These are phyloP conservation scores for Hyaena hyaena DNA, from an alignment of 2,113 vertebrate genomes.

Conservation along the genomic window DNA sequence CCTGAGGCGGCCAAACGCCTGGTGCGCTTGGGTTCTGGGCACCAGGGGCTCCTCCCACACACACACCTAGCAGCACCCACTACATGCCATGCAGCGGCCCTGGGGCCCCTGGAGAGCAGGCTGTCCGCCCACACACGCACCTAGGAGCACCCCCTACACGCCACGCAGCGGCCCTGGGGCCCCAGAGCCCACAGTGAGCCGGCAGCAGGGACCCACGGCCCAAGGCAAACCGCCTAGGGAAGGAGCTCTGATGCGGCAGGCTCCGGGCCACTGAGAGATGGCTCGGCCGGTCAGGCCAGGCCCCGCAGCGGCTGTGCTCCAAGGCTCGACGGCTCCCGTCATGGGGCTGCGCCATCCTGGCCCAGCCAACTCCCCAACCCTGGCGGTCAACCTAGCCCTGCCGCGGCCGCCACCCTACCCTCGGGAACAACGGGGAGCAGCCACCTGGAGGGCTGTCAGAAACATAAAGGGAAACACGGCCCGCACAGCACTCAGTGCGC, in stretches of 20 bases:
- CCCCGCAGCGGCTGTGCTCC: fast-evolving
- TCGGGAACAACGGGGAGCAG: not conserved
- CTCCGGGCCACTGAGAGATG: fast-evolving
- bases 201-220: not conserved
- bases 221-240: not conserved
- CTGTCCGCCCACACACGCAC: not conserved
- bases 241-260: not conserved
- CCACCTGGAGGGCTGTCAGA: fast-evolving
- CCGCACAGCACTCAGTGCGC: fast-evolving
- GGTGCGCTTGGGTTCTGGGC: fast-evolving
- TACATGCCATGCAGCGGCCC: fast-evolving
- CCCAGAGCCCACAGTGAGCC: not conserved
- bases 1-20: fast-evolving
- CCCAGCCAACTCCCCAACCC: not conserved
- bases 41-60: fast-evolving
- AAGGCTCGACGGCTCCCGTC: not conserved
- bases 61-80: fast-evolving
- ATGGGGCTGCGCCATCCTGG: not conserved
- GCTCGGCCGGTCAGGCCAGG: not conserved
- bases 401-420: not conserved
- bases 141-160: fast-evolving
- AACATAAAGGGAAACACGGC: fast-evolving
- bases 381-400: not conserved
- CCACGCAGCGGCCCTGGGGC: fast-evolving
- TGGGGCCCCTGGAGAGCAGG: fast-evolving